A percentile compares a stretch with the other conserved stretches of the same genome.
Evolutionary conservation across 2,888 invertebrate genomes (phyloP).

Genomic region (Plebejus anna): DNA sequence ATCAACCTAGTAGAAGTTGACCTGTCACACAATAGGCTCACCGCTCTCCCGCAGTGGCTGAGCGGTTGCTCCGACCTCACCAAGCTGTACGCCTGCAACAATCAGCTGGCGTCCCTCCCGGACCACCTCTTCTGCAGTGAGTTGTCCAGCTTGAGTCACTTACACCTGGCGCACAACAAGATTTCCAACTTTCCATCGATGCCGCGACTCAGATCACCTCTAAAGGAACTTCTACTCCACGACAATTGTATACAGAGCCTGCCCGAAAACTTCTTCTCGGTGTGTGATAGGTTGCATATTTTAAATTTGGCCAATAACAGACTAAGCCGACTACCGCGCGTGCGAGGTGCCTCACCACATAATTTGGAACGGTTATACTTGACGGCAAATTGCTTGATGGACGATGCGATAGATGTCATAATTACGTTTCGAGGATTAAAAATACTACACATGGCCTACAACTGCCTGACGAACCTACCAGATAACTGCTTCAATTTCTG

Average conservation of each 20-base stretch:
- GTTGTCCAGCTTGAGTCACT: conserved; percentile 84
- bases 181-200: conserved; percentile 86
- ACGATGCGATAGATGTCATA: conserved; percentile 83
- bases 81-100: conserved; percentile 87
- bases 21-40: conserved; percentile 88
- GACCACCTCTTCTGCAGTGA: conserved; percentile 88
- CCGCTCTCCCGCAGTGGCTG: conserved; percentile 87
- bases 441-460: conserved; percentile 88
- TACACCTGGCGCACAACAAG: conserved; percentile 89
- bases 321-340: conserved; percentile 83
- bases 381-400: conserved; percentile 88
- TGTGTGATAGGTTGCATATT: conserved; percentile 81
- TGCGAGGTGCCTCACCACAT: conserved; percentile 80
- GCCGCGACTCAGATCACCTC: conserved; percentile 81
- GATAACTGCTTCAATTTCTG: conserved; percentile 87
- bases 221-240: conserved; percentile 86
- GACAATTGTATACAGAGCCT: conserved; percentile 87
- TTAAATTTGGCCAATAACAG: conserved; percentile 90
- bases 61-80: conserved; percentile 85
- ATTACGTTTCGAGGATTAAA: conserved; percentile 83
- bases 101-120: conserved; percentile 84
- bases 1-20: conserved; percentile 87
- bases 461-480: conserved; percentile 85
- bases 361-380: conserved; percentile 84
- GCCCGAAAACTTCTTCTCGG: conserved; percentile 88